Evolutionary conservation across 2,888 invertebrate genomes (phyloP), one percentile per base, ranked within the genome.

Genomic region (Leptinotarsa rubiginosa): DNA sequence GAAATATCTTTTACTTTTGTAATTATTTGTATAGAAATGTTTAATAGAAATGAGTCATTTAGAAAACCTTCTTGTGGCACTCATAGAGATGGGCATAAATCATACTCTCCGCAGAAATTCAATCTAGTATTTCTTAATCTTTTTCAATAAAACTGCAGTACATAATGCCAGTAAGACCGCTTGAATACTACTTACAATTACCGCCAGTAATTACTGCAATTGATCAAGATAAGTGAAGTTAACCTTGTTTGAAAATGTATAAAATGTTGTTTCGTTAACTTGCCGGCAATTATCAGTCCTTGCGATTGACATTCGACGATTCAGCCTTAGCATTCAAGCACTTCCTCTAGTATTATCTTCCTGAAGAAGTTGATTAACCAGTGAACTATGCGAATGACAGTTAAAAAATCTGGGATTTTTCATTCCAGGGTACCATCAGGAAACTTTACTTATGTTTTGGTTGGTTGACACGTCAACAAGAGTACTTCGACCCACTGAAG

Each of bases 251-350:
- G 59, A 70, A 73, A 74, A 74, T 71, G 68, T 66, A 72, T 68
- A 67, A 78, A 70, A 73, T 71, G 73, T 65, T 41, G 69, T 62
- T 41, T 72, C 10, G 41, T 68, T 67, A 67, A 68, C 70, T 67
- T 49, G 64, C 50, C 68, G 49, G 47, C 68, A 52, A 68, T n/a
- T 70, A 59, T 31, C 22, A 54, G 70, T 66, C 77, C 77, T 75
- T 78, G 74, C 52, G 75, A 77, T 77, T 77, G 77, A 77, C 77
- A 77, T 78, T 78, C 75, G 69, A 74, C 72, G 75, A 70, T 77
- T 70, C 74, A 75, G 77, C 75, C 77, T 78, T 74, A 74, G 68
- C 77, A 78, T 75, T 78, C 69, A 62, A 25, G 25, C 16, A 62
- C 31, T 16, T 31, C 15, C 31, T 31, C 15, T 25, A 20, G 16